Percentiles rank a stretch among this genome's conserved stretches.
phyloP scores from a whole-genome alignment of 2,888 invertebrate genomes.

The Ceratothoa steindachneri region DNA sequence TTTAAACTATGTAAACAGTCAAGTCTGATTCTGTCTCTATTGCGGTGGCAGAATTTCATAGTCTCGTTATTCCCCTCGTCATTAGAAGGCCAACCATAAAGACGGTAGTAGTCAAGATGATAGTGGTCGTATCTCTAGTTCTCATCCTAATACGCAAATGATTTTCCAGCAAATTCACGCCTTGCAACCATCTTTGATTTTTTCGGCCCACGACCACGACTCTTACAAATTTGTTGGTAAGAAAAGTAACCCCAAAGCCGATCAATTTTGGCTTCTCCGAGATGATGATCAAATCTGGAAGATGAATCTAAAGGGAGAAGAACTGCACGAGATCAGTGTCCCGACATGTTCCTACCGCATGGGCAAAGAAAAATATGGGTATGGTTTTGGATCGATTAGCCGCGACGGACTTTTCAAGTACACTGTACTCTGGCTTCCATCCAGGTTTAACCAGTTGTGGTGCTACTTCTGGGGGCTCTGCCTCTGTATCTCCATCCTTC shows the following conservation, averaged over 20 bases:
- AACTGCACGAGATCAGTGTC: conserved; percentile 68
- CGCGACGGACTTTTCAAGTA: conserved; percentile 29
- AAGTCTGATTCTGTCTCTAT: neutral
- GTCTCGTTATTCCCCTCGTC: neutral
- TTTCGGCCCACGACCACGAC: conserved; percentile 56
- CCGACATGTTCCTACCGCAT: conserved; percentile 96
- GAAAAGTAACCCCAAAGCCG: conserved; percentile 25
- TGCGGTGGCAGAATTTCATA: neutral
- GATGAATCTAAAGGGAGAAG: conserved; percentile 42
- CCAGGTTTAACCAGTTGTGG: conserved; percentile 43
- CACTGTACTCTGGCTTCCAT: conserved; percentile 47
- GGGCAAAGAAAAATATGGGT: conserved; percentile 63
- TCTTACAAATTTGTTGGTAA: conserved; percentile 48
- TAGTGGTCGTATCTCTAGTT: no score
- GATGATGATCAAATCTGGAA: conserved; percentile 51
- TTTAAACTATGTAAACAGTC: neutral
- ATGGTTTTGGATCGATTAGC: conserved; percentile 40
- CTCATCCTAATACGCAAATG: no score
- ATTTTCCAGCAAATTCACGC: conserved; percentile 28
- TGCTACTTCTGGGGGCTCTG: conserved; percentile 24
- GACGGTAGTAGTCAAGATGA: no score
- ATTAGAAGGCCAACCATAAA: no score
- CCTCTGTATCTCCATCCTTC: neutral
- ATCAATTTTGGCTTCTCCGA: conserved; percentile 26
- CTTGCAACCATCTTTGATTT: conserved; percentile 51